Evolutionary conservation across 2,113 vertebrate genomes (phyloP).

Genomic region (Colistium nudipinnis): DNA sequence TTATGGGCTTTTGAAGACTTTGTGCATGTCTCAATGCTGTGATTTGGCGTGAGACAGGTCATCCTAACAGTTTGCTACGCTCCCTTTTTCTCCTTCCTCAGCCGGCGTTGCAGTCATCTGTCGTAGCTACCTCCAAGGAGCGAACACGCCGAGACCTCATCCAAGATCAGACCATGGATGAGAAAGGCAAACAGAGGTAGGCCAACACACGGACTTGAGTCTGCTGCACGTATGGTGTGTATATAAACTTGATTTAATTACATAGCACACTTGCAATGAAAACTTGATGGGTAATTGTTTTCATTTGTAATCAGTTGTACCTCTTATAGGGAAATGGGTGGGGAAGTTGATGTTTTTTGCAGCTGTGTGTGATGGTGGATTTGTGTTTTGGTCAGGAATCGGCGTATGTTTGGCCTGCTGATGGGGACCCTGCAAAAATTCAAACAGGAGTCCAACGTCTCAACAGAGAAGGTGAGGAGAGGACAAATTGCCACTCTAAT

Average conservation of each 20-base stretch:
- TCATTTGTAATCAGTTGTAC: too few relatives aligned
- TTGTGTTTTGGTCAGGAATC: slow-evolving; percentile 85
- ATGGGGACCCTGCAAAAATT: slow-evolving; percentile 99
- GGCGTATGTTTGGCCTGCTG: slow-evolving; percentile 99
- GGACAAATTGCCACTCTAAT: background rate
- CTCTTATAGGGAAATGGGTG: too few relatives aligned
- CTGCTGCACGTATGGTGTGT: background rate
- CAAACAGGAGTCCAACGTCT: slow-evolving; percentile 97
- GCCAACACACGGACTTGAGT: background rate
- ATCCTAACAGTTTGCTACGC: background rate
- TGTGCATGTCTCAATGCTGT: background rate
- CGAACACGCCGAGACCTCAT: slow-evolving; percentile 98
- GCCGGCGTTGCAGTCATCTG: slow-evolving; percentile 99
- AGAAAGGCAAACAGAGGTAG: slow-evolving; percentile 97
- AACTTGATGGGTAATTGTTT: background rate
- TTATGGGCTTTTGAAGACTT: background rate
- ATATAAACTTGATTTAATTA: background rate
- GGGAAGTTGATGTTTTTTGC: too few relatives aligned
- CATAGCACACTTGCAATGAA: background rate
- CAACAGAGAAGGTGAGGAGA: slow-evolving; percentile 89
- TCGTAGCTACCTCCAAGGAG: slow-evolving; percentile 99
- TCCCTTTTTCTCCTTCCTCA: slow-evolving; percentile 55
- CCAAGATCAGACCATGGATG: slow-evolving; percentile 99
- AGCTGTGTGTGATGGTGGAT: background rate
- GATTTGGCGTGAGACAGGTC: too few relatives aligned